A percentile compares a stretch with the other conserved stretches of the same genome.
Evolutionary conservation across 2,888 invertebrate species (phyloP).

Genomic region (Ectemnius cavifrons): DNA sequence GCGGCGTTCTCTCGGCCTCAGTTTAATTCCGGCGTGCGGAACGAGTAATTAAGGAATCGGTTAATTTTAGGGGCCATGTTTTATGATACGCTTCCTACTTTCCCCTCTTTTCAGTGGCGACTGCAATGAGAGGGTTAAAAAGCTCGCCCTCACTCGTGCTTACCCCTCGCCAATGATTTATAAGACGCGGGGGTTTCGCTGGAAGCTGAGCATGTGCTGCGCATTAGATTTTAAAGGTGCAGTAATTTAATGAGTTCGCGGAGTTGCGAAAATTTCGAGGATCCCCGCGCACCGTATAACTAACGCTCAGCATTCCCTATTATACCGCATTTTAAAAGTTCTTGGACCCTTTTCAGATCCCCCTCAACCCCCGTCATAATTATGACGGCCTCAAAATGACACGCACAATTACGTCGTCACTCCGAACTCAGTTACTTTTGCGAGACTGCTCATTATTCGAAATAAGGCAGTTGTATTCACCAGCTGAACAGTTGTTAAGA

Average conservation of each 20-base stretch:
- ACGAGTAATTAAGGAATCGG: constrained; percentile 75
- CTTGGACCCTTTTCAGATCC: too few species aligned
- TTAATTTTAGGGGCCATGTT: constrained; percentile 75
- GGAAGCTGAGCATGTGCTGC: constrained; percentile 68
- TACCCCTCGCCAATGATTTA: constrained; percentile 64
- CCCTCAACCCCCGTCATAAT: too few species aligned
- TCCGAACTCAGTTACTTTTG: too few species aligned
- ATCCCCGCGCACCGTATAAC: neutral
- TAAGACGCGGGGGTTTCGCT: constrained; percentile 47
- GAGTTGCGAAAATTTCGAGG: constrained; percentile 33
- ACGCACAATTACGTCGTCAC: too few species aligned
- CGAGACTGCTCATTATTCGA: too few species aligned
- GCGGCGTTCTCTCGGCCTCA: constrained; percentile 38
- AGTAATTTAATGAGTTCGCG: constrained; percentile 52
- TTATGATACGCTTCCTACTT: constrained; percentile 61
- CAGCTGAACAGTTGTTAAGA: too few species aligned
- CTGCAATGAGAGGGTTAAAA: constrained; percentile 62
- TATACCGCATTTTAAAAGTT: too few species aligned
- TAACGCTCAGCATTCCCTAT: constrained; percentile 1
- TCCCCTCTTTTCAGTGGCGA: constrained; percentile 45
- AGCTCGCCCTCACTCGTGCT: constrained; percentile 38
- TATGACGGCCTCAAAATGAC: too few species aligned
- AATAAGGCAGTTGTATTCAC: too few species aligned
- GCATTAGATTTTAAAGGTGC: constrained; percentile 61
- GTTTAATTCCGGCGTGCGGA: constrained; percentile 60